Evolutionary conservation across 2,797 vertebrate genomes (phyloP), one percentile per base, ranked within the genome.

Genomic region (Brachyrhaphis roseni): DNA sequence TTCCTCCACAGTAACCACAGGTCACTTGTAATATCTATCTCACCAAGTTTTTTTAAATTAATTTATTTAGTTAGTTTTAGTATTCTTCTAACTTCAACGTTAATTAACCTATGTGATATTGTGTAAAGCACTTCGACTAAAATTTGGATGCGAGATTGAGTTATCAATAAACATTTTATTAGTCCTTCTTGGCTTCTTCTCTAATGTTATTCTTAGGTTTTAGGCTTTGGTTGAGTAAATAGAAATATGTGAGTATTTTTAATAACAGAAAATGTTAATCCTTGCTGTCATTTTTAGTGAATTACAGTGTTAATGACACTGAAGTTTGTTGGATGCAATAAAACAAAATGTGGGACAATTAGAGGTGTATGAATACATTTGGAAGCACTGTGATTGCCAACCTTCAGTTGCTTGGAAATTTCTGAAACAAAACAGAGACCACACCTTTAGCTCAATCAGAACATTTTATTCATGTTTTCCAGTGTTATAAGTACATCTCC

Each of bases 401-500:
- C 3, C 39, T 66, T 66, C 64, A 41, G 15, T 28, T 13, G 6
- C 16, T 47, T 39, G n/a, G 39, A 26, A 62, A 59, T n/a, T 23
- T 72, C 72, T 49, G 28, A n/a, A 34, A 55, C 26, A 13, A 51
- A 47, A 12, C 2, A 49, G 10, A 28, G 45, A 5, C 20, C 70
- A 82, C 64, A 31, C 2, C 20, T 74, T 80, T 28, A 72, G 47
- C 31, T 85, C 26, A 51, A 84, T 78, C 86, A 84, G 81, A 57
- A 85, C 77, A 74, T 68, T 93, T 92, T 83, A 76, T 85, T 87
- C 8, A 34, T 10, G 39, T 45, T 74, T 71, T 76, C 47, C 75
- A 28, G 23, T 72, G 16, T 68, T 49, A 53, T 83, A 34, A 77
- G 31, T 85, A 87, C 64, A 88, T 78, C 74, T 83, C 26, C 74